These are phyloP conservation scores for Solen grandis DNA, from an alignment of 1,140 invertebrate species.

Conservation along the genomic window DNA sequence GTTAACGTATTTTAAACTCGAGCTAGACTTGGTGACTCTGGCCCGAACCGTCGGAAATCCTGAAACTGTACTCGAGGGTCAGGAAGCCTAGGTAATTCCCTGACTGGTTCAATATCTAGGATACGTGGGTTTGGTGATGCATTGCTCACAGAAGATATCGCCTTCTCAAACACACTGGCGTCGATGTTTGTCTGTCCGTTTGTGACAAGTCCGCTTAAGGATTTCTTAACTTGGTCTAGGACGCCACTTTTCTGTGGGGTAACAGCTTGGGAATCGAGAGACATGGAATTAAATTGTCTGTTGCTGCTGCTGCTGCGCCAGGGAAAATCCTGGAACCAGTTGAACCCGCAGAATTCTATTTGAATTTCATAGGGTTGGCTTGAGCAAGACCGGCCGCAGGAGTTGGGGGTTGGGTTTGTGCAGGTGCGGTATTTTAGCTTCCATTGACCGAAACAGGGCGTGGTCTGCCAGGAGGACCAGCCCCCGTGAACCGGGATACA, in stretches of 20 bases:
- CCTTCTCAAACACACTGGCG: constrained; percentile 6
- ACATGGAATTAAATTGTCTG: background rate
- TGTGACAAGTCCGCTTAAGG: background rate
- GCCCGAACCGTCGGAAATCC: no score
- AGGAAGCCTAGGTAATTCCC: no score
- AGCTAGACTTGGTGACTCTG: no score
- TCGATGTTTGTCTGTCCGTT: background rate
- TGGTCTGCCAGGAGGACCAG: constrained; percentile 11
- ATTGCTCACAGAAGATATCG: constrained; percentile 6
- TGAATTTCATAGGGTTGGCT: background rate
- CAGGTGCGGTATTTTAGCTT: constrained; percentile 7
- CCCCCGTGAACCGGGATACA: background rate
- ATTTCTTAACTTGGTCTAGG: background rate
- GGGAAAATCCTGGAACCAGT: background rate
- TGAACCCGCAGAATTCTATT: constrained; percentile 13
- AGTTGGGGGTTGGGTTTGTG: background rate
- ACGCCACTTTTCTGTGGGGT: background rate
- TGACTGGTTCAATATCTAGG: no score
- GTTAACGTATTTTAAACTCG: no score
- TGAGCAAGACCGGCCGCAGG: constrained; percentile 1
- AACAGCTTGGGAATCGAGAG: background rate
- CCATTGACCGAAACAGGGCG: constrained; percentile 29
- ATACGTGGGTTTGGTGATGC: no score
- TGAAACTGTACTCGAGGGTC: no score
- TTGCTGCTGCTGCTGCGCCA: background rate